Percentiles rank a stretch among this genome's conserved stretches.
phyloP scores from a whole-genome alignment of 2,113 vertebrate genomes.

The Nettapus auritus region DNA sequence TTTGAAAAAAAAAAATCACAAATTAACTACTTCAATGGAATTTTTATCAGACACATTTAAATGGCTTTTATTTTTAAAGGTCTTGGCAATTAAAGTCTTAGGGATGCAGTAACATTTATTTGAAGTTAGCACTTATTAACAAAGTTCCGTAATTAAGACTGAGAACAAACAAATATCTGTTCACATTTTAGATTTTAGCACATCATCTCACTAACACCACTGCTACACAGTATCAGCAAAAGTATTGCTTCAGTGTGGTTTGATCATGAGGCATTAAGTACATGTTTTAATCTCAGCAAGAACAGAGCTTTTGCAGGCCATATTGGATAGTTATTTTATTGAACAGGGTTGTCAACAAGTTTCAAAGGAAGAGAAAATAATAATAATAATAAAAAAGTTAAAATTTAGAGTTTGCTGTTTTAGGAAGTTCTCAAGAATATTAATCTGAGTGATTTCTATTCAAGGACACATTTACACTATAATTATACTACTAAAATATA shows the following conservation, averaged over 20 bases:
- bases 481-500: background rate
- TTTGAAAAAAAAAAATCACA: background rate
- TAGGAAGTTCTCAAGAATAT: background rate
- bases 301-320: background rate
- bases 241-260: background rate
- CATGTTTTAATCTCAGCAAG: background rate
- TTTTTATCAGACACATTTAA: background rate
- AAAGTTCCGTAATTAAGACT: background rate
- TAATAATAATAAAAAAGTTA: background rate
- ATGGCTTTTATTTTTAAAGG: background rate
- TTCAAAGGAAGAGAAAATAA: background rate
- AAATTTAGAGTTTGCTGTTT: background rate
- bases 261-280: background rate
- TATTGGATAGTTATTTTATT: background rate
- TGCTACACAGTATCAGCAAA: background rate
- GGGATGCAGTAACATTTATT: background rate
- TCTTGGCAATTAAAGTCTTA: background rate
- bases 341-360: background rate
- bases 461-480: background rate
- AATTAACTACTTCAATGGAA: background rate
- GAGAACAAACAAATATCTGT: background rate
- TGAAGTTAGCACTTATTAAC: background rate
- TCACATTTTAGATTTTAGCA: background rate
- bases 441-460: background rate
- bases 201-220: background rate